Evolutionary conservation across 2,113 vertebrate genomes (phyloP).

Genomic region (Nothobranchius furzeri): DNA sequence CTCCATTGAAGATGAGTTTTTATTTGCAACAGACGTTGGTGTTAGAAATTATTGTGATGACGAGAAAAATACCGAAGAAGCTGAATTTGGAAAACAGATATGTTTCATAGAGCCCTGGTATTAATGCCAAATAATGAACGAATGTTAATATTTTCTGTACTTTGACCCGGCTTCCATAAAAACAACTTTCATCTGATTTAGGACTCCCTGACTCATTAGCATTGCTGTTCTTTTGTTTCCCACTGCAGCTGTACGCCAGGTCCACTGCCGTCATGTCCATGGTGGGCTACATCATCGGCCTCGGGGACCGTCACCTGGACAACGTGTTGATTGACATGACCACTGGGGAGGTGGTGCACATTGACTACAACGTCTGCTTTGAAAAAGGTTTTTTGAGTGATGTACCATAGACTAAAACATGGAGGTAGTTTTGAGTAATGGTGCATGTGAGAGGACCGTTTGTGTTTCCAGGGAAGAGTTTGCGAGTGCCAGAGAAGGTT

Average conservation of each 20-base stretch:
- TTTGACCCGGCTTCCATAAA: too few species aligned
- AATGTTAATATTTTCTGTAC: too few species aligned
- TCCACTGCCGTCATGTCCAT: constrained; percentile 99
- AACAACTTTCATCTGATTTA: too few species aligned
- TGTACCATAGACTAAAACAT: neutral
- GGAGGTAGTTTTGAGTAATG: neutral
- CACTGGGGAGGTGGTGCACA: constrained; percentile 98
- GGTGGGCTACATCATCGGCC: constrained; percentile 99
- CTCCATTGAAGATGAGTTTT: too few species aligned
- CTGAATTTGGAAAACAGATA: too few species aligned
- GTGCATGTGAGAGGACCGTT: neutral
- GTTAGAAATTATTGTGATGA: too few species aligned
- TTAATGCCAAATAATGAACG: too few species aligned
- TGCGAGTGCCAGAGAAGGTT: constrained; percentile 97
- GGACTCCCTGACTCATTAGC: too few species aligned
- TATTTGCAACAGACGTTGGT: too few species aligned
- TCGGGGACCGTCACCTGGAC: constrained; percentile 97
- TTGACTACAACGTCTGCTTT: constrained; percentile 99
- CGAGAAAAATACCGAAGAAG: too few species aligned
- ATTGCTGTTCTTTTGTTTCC: constrained; percentile 29
- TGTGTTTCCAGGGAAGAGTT: constrained; percentile 86
- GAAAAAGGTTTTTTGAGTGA: constrained; percentile 86
- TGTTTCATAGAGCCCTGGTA: too few species aligned
- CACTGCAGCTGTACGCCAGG: constrained; percentile 89
- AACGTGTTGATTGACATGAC: constrained; percentile 99